Percentiles rank a stretch among this genome's conserved stretches.
These are phyloP conservation scores for Cairina moschata DNA, from an alignment of 2,113 vertebrate species.

Conservation along the genomic window DNA sequence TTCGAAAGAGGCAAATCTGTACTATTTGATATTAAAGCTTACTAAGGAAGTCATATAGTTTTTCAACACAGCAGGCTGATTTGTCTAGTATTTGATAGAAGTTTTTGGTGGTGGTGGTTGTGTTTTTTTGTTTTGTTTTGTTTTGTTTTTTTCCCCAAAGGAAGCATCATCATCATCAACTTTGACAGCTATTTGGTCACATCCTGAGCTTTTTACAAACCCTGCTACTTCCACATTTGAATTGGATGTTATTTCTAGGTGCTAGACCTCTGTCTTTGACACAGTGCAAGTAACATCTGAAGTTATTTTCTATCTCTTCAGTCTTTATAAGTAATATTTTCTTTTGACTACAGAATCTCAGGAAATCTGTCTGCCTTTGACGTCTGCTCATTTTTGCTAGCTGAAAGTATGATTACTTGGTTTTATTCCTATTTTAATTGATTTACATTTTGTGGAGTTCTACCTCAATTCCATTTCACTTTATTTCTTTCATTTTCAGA, in stretches of 20 bases:
- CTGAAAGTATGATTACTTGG: background rate
- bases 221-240: background rate
- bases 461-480: background rate
- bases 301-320: background rate
- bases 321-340: background rate
- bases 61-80: background rate
- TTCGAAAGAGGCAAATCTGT: background rate
- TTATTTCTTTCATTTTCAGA: background rate
- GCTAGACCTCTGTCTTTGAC: background rate
- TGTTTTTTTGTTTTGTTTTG: background rate
- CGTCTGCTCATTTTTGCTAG: background rate
- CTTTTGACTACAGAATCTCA: background rate
- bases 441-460: background rate
- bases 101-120: background rate
- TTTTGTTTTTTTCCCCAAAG: accelerated
- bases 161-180: background rate
- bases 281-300: background rate
- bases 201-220: background rate
- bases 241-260: background rate
- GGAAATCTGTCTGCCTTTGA: background rate
- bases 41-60: background rate
- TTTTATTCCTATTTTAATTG: background rate
- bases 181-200: background rate
- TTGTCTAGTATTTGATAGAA: background rate
- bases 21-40: background rate